Base-by-base conservation (phyloP, 2,888 invertebrate genomes). In the Rhamphomyia laevipes region DNA sequence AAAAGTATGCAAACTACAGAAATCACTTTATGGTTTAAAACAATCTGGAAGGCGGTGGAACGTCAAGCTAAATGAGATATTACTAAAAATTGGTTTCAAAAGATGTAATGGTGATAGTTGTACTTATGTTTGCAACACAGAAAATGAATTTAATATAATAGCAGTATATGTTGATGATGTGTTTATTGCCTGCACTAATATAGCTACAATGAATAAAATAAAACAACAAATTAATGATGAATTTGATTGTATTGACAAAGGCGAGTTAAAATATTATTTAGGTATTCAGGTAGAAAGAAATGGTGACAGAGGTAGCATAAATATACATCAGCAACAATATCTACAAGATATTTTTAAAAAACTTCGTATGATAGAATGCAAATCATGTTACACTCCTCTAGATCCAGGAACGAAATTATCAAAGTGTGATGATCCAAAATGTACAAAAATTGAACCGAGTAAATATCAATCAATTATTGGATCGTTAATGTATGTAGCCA, bases 391-490 rank as follows among this genome's bases (percentile, higher is more conserved):
- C 30, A 50, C 50, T 9, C 50, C 47, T 4, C 27, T 51, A 35
- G 51, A 51, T 47, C 40, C 41, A 9, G 30, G 38, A 12, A 16
- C 33, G 0, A 43, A 31, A 16, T 23, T 50, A 1, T 31, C 3
- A n/a, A 50, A 23, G 33, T 37, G 37, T 2, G 17, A 45, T 23
- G 38, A 47, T 10, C 27, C 23, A 15, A 11, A 43, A 2, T 47
- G 47, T 37, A 10, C 7, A 16, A 43, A 11, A 23, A 6, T 47
- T 7, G 42, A 47, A 35, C 11, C 41, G 1, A 35, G 43, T 21
- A 3, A 13, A 23, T 51, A 51, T 10, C 51, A 48, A 35, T 51
- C 51, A n/a, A n/a, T 51, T 13, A 48, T 47, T 45, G 51, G 48
- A 11, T 47, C 45, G 10, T 41, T 51, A 13, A 51, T 42, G 21